Evolutionary conservation across 1,140 invertebrate species (phyloP), one percentile per base, ranked within the genome.

Genomic region (Solen grandis): DNA sequence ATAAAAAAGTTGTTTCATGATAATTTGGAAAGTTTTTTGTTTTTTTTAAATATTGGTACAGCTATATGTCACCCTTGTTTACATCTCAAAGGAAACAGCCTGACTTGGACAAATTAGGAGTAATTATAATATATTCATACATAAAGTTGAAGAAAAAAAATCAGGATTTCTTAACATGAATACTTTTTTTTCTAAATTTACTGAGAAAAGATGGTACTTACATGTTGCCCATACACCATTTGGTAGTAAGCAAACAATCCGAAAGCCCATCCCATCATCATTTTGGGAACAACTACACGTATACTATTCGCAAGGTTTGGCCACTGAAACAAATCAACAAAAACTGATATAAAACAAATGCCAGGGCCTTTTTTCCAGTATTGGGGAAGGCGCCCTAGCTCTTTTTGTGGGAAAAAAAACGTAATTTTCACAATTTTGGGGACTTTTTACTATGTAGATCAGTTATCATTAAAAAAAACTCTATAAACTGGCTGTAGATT

Each of bases 271-370:
- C n/a, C 50, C 1, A 52, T 35, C 3, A 57, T 5, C 22, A 72
- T 8, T 36, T 55, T 55, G 10, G 68, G 68, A 1, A 35, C 52
- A 2, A 72, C 25, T 5, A 13, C 19, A 22, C 68, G 16, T 16
- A 72, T 54, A n/a, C 22, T 19, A 1, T 8, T 4, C 13, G 29
- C 68, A 35, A 22, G 2, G 27, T 25, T 33, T 3, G 1, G 19
- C 16, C 68, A 35, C 68, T 72, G 50, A 16, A 72, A 72, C n/a
- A n/a, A n/a, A n/a, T n/a, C n/a, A n/a, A n/a, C n/a, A 57, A n/a
- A 36, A 25, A 72, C n/a, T 16, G 33, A n/a, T 54, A 5, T 2
- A 35, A 38, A 68, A 22, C 1, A n/a, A 25, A 22, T 3, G 33
- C 22, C 62, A 14, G 33, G 29, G 29, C 31, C 14, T 35, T 35